Base-by-base conservation (phyloP, 2,888 invertebrate species). In the Drosophila maculinotata region DNA sequence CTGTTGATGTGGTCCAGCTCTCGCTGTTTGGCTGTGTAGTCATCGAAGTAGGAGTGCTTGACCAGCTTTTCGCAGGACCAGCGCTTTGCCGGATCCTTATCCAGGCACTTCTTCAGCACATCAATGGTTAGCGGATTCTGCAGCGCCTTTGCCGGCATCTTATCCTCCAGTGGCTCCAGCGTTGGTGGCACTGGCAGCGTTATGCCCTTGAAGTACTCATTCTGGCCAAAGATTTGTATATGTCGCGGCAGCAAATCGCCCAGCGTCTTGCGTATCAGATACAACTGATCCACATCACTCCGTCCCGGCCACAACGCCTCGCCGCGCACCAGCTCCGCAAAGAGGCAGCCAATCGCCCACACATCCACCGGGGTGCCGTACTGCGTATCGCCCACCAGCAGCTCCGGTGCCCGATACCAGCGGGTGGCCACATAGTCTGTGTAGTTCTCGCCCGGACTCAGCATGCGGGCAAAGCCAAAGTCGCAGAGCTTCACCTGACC, bases 361-460 rank as follows among this genome's bases (percentile, higher is more conserved):
- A 99, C 97, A 91, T 99, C 99, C 0, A 99, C 92, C 0, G 97
- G 96, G 1, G 96, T 95, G 69, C 97, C 95, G 88, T 97, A 97
- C 91, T 96, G 95, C 14, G 98, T 98, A 92, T 99, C 99, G 0
- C 99, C 99, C 0, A 99, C 99, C 42, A 99, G 93, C 20, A 99
- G 93, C 91, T 99, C 99, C 0, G 99, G 99, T 4, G 98, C 97
- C 65, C 99, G 93, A 93, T 99, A 99, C 99, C 99, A 99, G 53
- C 99, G 93, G 31, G 99, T 99, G 39, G 99, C 99, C 75, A 99
- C 99, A 92, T 99, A 99, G 92, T 99, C 99, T 52, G 99, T 99
- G 92, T 99, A 99, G 91, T 98, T 97, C 93, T 99, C 99, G 0
- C 97, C 98, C 0, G 98, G 98, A 92, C 97, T 97, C 89, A 99